These are phyloP conservation scores for Camponotus fellah DNA, from an alignment of 2,888 invertebrate species.

Conservation along the genomic window DNA sequence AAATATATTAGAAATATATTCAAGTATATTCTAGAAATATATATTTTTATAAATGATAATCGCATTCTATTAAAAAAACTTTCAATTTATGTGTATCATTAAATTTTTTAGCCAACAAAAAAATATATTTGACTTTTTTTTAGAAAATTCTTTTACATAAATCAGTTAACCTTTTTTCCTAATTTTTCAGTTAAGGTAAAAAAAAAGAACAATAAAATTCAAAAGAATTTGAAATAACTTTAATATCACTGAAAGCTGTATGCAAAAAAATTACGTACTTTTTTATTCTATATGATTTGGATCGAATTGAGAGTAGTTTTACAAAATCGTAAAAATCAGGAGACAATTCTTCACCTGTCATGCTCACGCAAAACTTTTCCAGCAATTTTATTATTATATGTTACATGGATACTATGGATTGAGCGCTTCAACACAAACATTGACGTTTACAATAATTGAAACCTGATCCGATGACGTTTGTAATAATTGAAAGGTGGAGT, in stretches of 20 bases:
- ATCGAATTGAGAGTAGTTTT: neutral
- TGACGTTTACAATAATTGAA: conserved; percentile 49
- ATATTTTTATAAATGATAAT: neutral
- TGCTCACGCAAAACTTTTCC: neutral
- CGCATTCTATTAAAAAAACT: neutral
- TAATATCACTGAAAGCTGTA: neutral
- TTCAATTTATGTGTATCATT: neutral
- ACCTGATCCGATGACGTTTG: conserved; percentile 46
- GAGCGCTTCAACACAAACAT: conserved; percentile 4
- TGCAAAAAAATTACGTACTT: neutral
- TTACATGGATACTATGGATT: conserved; percentile 21
- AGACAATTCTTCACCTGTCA: neutral
- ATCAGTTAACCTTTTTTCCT: neutral
- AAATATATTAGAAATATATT: neutral
- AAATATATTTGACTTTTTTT: neutral
- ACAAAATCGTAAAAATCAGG: neutral
- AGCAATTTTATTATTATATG: conserved; percentile 1
- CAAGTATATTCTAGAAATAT: no score
- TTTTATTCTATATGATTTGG: neutral
- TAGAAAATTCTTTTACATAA: neutral
- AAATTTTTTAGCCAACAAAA: neutral
- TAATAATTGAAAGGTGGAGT: conserved; percentile 60
- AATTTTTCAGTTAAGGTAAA: neutral
- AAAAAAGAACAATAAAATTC: neutral
- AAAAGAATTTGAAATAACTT: neutral